Percentiles rank a stretch among this genome's conserved stretches.
Conservation (phyloP, 2,888 invertebrate genomes). For the Malthinus flaveolus region DNA sequence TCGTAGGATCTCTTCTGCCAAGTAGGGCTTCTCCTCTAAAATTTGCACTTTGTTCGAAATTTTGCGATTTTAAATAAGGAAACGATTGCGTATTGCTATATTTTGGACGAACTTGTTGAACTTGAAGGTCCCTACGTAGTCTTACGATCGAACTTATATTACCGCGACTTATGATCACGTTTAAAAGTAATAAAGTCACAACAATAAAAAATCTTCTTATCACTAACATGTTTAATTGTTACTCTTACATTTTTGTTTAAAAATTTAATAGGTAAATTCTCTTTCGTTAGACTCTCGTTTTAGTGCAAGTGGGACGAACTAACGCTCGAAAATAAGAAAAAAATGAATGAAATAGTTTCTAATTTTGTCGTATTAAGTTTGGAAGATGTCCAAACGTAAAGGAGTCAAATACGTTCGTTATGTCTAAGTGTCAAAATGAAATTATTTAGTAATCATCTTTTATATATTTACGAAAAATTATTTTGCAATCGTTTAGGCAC, state of each 20-base stretch:
- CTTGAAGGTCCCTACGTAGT: constrained; percentile 14
- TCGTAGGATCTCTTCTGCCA: constrained; percentile 18
- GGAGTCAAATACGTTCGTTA: not conserved
- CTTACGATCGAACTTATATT: constrained; percentile 1
- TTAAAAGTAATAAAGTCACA: not conserved
- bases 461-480: not conserved
- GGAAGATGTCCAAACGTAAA: constrained; percentile 23
- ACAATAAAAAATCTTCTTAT: not conserved
- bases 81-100: constrained; percentile 26
- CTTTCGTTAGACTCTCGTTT: constrained; percentile 6
- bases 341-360: constrained; percentile 25
- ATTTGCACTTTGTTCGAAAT: not conserved
- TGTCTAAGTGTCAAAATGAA: not conserved
- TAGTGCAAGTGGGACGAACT: constrained; percentile 10
- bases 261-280: constrained; percentile 1
- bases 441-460: not conserved
- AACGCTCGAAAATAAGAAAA: constrained; percentile 17
- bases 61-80: not conserved
- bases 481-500: not conserved
- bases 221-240: not conserved
- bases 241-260: not conserved
- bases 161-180: not conserved
- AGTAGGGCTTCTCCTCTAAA: constrained; percentile 8
- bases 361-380: constrained; percentile 24
- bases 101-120: constrained; percentile 25